These are phyloP conservation scores for Mechanitis messenoides DNA, from an alignment of 2,888 invertebrate genomes.

Conservation along the genomic window DNA sequence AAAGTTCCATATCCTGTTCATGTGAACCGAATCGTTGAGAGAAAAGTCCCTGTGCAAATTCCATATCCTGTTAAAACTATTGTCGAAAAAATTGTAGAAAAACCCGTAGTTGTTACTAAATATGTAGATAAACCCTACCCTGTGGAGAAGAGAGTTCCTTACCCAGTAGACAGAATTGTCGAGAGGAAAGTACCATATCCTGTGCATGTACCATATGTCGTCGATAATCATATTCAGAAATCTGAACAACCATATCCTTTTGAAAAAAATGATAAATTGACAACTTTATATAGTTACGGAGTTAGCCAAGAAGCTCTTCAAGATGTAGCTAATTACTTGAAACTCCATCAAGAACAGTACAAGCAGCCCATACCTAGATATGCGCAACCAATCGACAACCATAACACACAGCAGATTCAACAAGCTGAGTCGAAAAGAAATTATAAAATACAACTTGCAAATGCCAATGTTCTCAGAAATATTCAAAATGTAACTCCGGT, in stretches of 20 bases:
- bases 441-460: constrained; percentile 32
- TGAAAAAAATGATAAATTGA: constrained; percentile 32
- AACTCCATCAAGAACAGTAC: constrained; percentile 34
- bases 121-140: constrained; percentile 67
- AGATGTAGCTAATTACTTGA: constrained; percentile 36
- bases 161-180: constrained; percentile 67
- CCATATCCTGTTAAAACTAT: constrained; percentile 70
- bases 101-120: constrained; percentile 69
- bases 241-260: constrained; percentile 44
- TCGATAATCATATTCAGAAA: constrained; percentile 64
- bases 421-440: constrained; percentile 33
- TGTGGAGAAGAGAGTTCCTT: constrained; percentile 65
- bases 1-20: constrained; percentile 65
- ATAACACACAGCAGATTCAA: constrained; percentile 22
- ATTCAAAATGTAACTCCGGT: constrained; percentile 29
- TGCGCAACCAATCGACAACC: constrained; percentile 28
- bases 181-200: constrained; percentile 75
- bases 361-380: constrained; percentile 26
- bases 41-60: constrained; percentile 58
- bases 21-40: constrained; percentile 68
- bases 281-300: constrained; percentile 33
- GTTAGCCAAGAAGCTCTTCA: constrained; percentile 27
- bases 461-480: constrained; percentile 25
- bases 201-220: constrained; percentile 73
- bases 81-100: constrained; percentile 76